These are phyloP conservation scores for Osmoderma eremita DNA, from an alignment of 2,888 invertebrate genomes.

Conservation along the genomic window DNA sequence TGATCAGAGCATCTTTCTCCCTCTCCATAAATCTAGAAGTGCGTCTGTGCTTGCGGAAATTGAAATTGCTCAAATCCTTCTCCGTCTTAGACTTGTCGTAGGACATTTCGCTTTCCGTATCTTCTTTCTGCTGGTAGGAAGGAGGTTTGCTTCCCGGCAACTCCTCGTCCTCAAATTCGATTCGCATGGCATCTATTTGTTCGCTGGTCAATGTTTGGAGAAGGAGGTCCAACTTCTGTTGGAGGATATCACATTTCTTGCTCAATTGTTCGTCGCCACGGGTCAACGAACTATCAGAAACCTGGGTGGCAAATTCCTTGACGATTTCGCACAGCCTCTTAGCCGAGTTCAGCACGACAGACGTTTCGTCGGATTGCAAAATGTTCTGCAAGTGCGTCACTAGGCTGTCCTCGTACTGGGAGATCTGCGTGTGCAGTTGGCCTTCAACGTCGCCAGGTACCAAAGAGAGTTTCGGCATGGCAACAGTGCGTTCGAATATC, in stretches of 20 bases:
- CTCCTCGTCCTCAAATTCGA: slow-evolving; percentile 51
- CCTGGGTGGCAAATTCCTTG: slow-evolving; percentile 76
- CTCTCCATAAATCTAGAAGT: slow-evolving; percentile 63
- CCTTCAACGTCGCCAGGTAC: slow-evolving; percentile 65
- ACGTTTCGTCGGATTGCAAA: slow-evolving; percentile 82
- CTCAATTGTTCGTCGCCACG: slow-evolving; percentile 71
- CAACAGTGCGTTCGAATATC: slow-evolving; percentile 84
- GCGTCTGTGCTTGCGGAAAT: slow-evolving; percentile 60
- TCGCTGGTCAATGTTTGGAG: slow-evolving; percentile 78
- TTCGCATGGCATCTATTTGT: slow-evolving; percentile 62
- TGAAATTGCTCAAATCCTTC: slow-evolving; percentile 63
- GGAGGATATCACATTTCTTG: slow-evolving; percentile 77
- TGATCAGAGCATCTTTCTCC: slow-evolving; percentile 69
- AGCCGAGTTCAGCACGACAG: slow-evolving; percentile 76
- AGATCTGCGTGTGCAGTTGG: slow-evolving; percentile 67
- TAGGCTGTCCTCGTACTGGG: slow-evolving; percentile 81
- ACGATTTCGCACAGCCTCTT: slow-evolving; percentile 78
- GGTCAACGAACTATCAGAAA: slow-evolving; percentile 68
- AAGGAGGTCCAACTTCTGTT: slow-evolving; percentile 79
- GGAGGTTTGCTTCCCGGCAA: slow-evolving; percentile 48
- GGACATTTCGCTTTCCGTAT: slow-evolving; percentile 61
- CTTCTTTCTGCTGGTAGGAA: slow-evolving; percentile 53
- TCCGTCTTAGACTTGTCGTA: slow-evolving; percentile 60
- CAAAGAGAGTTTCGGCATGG: slow-evolving; percentile 67
- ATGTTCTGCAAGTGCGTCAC: slow-evolving; percentile 86